These are phyloP conservation scores for Loris lydekkerianus DNA, from an alignment of 2,797 vertebrate genomes.

Conservation along the genomic window DNA sequence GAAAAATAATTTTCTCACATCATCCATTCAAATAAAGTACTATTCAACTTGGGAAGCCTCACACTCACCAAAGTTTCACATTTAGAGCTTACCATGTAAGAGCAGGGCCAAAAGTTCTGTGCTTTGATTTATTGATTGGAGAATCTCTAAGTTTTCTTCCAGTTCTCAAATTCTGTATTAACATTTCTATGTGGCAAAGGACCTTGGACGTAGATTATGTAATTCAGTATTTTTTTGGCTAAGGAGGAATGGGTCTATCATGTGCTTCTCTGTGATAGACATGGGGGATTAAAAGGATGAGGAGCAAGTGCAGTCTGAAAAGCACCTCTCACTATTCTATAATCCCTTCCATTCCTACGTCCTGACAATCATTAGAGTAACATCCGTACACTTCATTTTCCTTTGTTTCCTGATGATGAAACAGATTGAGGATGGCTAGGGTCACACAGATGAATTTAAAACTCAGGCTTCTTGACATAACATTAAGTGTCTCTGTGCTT, in stretches of 20 bases:
- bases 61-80: slow-evolving; percentile 4
- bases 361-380: slow-evolving; percentile 12
- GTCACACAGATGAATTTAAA: slow-evolving; percentile 42
- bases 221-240: slow-evolving; percentile 50
- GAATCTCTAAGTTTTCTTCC: slow-evolving; percentile 5
- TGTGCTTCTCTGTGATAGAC: neutral
- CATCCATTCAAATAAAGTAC: neutral
- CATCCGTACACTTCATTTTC: neutral
- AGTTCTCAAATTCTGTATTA: slow-evolving; percentile 42
- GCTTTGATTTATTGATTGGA: neutral
- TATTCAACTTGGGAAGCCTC: neutral
- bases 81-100: neutral
- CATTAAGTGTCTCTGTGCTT: slow-evolving; percentile 3
- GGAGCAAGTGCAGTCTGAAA: neutral
- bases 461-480: slow-evolving; percentile 35
- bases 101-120: slow-evolving; percentile 19
- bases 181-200: slow-evolving; percentile 11
- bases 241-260: neutral
- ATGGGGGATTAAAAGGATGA: neutral
- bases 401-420: slow-evolving; percentile 63
- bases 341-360: neutral
- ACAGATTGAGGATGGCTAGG: neutral
- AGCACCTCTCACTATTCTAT: neutral
- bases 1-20: slow-evolving; percentile 18
- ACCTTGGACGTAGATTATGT: neutral